A percentile compares a stretch with the other conserved stretches of the same genome.
Evolutionary conservation across 2,113 vertebrate species (phyloP).

Genomic region (Chitala chitala): DNA sequence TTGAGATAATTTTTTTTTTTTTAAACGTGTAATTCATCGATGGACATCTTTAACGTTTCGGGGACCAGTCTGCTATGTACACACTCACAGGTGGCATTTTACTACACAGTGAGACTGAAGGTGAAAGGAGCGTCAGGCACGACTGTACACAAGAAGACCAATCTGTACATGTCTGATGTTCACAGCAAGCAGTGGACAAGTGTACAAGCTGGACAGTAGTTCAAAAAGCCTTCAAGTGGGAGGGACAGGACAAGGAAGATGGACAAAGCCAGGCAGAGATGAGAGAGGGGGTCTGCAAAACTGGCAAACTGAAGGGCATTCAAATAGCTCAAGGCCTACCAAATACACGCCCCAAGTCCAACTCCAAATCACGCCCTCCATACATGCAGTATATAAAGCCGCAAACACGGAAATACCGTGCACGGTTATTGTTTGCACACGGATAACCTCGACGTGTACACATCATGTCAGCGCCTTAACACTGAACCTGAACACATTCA

Average conservation of each 20-base stretch:
- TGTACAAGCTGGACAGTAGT: slow-evolving; percentile 7
- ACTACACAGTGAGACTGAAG: not conserved
- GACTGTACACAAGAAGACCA: not conserved
- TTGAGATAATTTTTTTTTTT: too few species aligned
- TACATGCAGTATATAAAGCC: not conserved
- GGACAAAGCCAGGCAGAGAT: slow-evolving; percentile 17
- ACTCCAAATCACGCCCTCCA: too few species aligned
- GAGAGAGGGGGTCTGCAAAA: slow-evolving; percentile 8
- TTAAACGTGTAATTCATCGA: too few species aligned
- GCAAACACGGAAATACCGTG: too few species aligned
- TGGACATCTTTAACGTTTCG: not conserved
- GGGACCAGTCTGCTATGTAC: too few species aligned
- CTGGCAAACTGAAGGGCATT: slow-evolving; percentile 17
- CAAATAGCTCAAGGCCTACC: slow-evolving; percentile 1
- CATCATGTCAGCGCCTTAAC: not conserved
- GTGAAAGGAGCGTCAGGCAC: not conserved
- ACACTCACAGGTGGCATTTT: not conserved
- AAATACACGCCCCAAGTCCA: not conserved
- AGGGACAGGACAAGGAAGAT: slow-evolving; percentile 14
- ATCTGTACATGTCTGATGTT: not conserved
- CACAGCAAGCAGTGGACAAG: not conserved
- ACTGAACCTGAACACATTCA: too few species aligned
- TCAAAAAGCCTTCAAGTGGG: not conserved
- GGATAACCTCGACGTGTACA: too few species aligned
- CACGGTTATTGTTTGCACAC: too few species aligned